Conservation (phyloP, 2,797 vertebrate genomes). For the Paratrypauchen microcephalus region DNA sequence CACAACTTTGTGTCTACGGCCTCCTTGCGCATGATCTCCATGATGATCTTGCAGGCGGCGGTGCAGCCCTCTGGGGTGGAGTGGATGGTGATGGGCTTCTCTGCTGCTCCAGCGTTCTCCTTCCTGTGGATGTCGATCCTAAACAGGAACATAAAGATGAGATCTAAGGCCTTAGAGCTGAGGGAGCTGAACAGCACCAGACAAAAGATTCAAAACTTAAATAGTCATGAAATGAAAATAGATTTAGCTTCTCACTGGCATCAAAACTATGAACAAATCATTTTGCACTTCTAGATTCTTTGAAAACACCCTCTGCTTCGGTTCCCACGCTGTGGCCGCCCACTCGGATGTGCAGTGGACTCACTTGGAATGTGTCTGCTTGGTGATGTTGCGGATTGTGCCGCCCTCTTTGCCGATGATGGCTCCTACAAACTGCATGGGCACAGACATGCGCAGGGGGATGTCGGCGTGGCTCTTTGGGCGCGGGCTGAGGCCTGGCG, state of each 20-base stretch:
- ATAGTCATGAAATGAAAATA: too few species aligned
- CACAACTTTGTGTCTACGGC: conserved; percentile 98
- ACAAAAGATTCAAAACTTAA: too few species aligned
- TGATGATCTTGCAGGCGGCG: conserved; percentile 92
- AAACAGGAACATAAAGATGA: background rate
- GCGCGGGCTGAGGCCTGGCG: conserved; percentile 83
- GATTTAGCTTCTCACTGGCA: too few species aligned
- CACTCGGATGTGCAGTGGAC: conserved; percentile 60
- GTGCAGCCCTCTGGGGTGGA: conserved; percentile 97
- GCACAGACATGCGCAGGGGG: conserved; percentile 92
- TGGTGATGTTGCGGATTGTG: conserved; percentile 97
- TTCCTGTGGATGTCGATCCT: conserved; percentile 99
- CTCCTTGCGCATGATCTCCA: conserved; percentile 99
- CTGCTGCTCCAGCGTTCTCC: conserved; percentile 96
- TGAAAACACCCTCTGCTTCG: too few species aligned
- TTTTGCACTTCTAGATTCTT: too few species aligned
- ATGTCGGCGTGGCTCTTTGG: conserved; percentile 92
- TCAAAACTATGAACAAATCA: too few species aligned
- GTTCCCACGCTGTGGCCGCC: conserved; percentile 40
- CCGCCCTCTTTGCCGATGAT: conserved; percentile 98
- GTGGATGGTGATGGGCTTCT: conserved; percentile 98
- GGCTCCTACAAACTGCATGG: conserved; percentile 96
- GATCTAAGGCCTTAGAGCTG: too few species aligned
- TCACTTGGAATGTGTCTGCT: conserved; percentile 98
- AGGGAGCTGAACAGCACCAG: too few species aligned